Evolutionary conservation across 2,113 vertebrate genomes (phyloP).

Genomic region (Tylochromis polylepis): DNA sequence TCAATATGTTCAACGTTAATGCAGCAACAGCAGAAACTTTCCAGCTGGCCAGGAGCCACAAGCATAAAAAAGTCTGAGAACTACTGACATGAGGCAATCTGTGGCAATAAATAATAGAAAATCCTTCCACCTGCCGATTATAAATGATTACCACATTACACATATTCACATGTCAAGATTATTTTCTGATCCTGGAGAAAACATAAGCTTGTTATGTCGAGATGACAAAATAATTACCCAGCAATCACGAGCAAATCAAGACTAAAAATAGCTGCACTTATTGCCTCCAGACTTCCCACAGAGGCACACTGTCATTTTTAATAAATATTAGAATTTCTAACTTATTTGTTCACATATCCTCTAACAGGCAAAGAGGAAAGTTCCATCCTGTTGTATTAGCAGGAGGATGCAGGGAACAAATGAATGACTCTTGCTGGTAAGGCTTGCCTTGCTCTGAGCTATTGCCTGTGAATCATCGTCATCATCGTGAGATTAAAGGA

Average conservation of each 20-base stretch:
- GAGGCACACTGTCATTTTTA: background rate
- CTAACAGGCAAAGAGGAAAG: conserved; percentile 10
- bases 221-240: conserved; percentile 1
- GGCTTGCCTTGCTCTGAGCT: conserved; percentile 30
- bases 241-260: background rate
- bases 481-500: conserved; percentile 38
- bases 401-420: conserved; percentile 9
- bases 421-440: conserved; percentile 46
- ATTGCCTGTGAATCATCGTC: conserved; percentile 37
- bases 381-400: conserved; percentile 5
- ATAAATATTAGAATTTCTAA: conserved; percentile 6
- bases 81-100: background rate
- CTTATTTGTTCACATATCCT: conserved; percentile 5
- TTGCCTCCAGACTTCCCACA: background rate
- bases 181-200: background rate
- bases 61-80: background rate
- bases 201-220: background rate
- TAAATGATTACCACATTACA: background rate
- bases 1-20: background rate
- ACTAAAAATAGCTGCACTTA: background rate
- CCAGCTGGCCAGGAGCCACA: background rate
- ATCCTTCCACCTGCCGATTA: background rate
- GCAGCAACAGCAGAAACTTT: background rate
- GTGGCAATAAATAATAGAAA: background rate
- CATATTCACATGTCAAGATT: background rate